Percentiles rank a stretch among this genome's conserved stretches.
phyloP scores from a whole-genome alignment of 2,888 invertebrate genomes.

The Agonum fuliginosum region DNA sequence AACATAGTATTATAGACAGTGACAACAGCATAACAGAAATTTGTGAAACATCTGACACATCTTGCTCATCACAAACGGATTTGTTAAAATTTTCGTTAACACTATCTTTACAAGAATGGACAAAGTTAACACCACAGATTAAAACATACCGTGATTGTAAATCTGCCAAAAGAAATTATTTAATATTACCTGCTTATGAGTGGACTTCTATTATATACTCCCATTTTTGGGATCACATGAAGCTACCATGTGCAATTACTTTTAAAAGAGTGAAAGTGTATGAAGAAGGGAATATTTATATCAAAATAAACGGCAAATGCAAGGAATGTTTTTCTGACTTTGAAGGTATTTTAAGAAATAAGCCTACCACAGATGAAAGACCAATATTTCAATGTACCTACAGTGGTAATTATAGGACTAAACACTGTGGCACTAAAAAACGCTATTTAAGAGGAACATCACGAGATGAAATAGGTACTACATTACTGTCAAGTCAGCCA shows the following conservation, averaged over 20 bases:
- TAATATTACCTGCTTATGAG: conserved; percentile 4
- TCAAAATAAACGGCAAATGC: conserved; percentile 19
- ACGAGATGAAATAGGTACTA: conserved; percentile 25
- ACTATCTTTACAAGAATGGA: conserved; percentile 26
- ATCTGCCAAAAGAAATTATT: conserved; percentile 20
- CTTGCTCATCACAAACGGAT: conserved; percentile 1
- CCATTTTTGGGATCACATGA: conserved; percentile 51
- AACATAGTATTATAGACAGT: not conserved
- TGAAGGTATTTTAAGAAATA: conserved; percentile 21
- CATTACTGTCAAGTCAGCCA: conserved; percentile 25
- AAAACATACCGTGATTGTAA: too few species aligned
- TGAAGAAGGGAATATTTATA: conserved; percentile 10
- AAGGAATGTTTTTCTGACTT: conserved; percentile 46
- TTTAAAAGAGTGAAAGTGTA: conserved; percentile 51
- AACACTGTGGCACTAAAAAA: conserved; percentile 32
- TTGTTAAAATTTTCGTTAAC: not conserved
- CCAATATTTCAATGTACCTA: conserved; percentile 25
- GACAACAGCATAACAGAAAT: not conserved
- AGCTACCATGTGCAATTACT: conserved; percentile 54
- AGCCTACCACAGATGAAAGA: conserved; percentile 30
- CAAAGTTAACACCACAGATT: not conserved
- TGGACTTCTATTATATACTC: conserved; percentile 51
- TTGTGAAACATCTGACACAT: not conserved
- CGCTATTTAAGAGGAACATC: conserved; percentile 23
- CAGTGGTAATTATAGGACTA: conserved; percentile 10